Evolutionary conservation across 2,888 invertebrate species (phyloP).

Genomic region (Nemotelus nigrinus): DNA sequence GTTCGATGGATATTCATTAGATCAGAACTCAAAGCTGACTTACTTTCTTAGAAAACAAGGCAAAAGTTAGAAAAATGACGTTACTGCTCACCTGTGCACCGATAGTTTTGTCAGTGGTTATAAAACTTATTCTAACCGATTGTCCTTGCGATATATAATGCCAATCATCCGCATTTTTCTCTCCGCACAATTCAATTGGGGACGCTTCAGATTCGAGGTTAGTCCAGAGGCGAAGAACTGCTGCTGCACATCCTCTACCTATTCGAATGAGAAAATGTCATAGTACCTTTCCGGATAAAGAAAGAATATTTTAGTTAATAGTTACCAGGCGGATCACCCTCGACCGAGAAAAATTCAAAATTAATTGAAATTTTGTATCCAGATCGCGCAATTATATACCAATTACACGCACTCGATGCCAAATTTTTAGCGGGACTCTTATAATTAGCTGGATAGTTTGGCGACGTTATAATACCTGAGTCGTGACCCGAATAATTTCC

Average conservation of each 20-base stretch:
- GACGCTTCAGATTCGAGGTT: constrained; percentile 75
- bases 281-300: constrained; percentile 35
- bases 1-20: neutral
- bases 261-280: constrained; percentile 41
- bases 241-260: constrained; percentile 92
- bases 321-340: constrained; percentile 88
- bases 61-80: neutral
- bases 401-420: constrained; percentile 93
- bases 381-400: constrained; percentile 90
- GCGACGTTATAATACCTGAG: constrained; percentile 86
- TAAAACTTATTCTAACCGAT: constrained; percentile 90
- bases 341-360: constrained; percentile 91
- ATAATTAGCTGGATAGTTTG: constrained; percentile 91
- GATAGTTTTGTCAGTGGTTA: constrained; percentile 93
- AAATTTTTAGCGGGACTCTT: constrained; percentile 81
- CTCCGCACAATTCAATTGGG: constrained; percentile 90
- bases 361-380: constrained; percentile 89
- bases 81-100: constrained; percentile 73
- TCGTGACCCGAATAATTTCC: constrained; percentile 87
- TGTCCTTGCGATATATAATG: constrained; percentile 88
- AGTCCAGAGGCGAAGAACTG: constrained; percentile 89
- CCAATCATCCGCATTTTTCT: constrained; percentile 81
- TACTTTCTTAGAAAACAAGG: neutral
- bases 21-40: neutral
- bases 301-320: constrained; percentile 45